Percentiles rank a stretch among this genome's conserved stretches.
Conservation (phyloP, 2,888 invertebrate genomes). For the Nebria salina region DNA sequence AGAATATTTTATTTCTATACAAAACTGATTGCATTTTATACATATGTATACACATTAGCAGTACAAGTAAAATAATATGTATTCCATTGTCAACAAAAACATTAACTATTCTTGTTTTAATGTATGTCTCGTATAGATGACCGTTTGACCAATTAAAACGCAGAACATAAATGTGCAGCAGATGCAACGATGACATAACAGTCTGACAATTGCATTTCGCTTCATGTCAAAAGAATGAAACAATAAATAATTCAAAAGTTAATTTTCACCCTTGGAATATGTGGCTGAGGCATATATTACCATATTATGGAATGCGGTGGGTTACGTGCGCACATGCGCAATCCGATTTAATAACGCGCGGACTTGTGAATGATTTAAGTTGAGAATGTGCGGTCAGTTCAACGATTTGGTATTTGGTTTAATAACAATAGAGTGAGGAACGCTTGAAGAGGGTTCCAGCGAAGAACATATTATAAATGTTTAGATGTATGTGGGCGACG, state of each 20-base stretch:
- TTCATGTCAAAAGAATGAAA: background rate
- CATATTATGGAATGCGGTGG: slow-evolving; percentile 8
- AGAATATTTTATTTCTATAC: background rate
- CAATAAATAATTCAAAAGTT: background rate
- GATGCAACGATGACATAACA: slow-evolving; percentile 34
- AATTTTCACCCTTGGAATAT: background rate
- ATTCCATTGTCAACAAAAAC: slow-evolving; percentile 21
- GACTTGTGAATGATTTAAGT: slow-evolving; percentile 17
- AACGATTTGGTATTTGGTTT: slow-evolving; percentile 29
- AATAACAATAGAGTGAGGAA: slow-evolving; percentile 28
- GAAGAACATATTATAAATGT: slow-evolving; percentile 27
- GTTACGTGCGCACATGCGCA: background rate
- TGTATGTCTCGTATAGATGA: slow-evolving; percentile 5
- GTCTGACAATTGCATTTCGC: slow-evolving; percentile 40
- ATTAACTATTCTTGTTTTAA: slow-evolving; percentile 17
- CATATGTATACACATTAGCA: background rate
- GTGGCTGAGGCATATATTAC: background rate
- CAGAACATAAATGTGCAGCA: slow-evolving; percentile 28
- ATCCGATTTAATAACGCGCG: background rate
- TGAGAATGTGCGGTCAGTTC: slow-evolving; percentile 32
- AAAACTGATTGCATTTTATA: background rate
- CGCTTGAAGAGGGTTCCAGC: background rate
- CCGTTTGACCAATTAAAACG: slow-evolving; percentile 38
- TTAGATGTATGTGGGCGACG: background rate
- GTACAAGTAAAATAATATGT: slow-evolving; percentile 6